Evolutionary conservation across 1,140 invertebrate species (phyloP).

Genomic region (Brachionus plicatilis): DNA sequence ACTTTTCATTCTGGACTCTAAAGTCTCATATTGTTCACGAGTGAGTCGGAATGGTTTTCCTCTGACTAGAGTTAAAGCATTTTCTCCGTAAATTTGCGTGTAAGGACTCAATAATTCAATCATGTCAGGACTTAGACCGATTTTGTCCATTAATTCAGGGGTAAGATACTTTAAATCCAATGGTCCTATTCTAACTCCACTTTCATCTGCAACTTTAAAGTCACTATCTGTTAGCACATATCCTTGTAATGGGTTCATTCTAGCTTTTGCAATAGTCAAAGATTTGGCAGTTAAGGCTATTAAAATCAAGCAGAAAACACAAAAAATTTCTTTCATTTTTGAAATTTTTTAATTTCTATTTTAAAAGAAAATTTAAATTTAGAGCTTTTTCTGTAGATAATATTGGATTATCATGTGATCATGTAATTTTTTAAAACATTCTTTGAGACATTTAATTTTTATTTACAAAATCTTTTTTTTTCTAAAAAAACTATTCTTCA

Average conservation of each 20-base stretch:
- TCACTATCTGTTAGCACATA: background rate
- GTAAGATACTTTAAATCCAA: background rate
- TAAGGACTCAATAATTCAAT: background rate
- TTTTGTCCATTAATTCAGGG: background rate
- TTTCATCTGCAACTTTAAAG: background rate
- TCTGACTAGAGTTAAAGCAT: background rate
- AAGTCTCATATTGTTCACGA: conserved; percentile 6
- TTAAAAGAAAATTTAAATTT: background rate
- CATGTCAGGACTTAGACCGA: background rate
- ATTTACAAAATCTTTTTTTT: background rate
- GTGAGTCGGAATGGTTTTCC: background rate
- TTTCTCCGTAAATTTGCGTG: background rate
- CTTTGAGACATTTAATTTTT: background rate
- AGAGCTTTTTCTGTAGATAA: background rate
- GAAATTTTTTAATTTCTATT: background rate
- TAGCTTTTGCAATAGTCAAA: background rate
- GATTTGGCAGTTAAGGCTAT: background rate
- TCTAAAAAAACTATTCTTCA: background rate
- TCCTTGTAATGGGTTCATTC: background rate
- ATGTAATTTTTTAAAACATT: background rate
- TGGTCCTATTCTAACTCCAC: conserved; percentile 10
- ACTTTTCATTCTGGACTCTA: conserved; percentile 3
- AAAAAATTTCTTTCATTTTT: background rate
- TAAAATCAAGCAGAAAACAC: background rate
- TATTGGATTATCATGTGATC: background rate